phyloP scores from a whole-genome alignment of 2,888 invertebrate species.

The Rhaphigaster nebulosa region DNA sequence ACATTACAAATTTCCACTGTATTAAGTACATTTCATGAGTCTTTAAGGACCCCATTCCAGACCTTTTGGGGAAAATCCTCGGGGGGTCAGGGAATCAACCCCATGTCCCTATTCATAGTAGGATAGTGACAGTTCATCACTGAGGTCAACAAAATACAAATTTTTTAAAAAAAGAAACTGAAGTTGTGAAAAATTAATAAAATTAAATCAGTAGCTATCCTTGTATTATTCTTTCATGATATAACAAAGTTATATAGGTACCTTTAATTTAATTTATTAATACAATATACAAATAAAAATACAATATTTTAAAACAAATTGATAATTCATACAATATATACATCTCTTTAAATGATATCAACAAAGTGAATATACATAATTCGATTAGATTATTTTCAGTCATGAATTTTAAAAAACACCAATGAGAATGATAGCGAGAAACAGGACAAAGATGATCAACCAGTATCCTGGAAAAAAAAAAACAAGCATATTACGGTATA shows the following conservation, averaged over 20 bases:
- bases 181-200: background rate
- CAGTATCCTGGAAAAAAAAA: slow-evolving; percentile 74
- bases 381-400: background rate
- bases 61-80: too few species aligned
- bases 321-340: slow-evolving; percentile 22
- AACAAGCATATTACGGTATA: background rate
- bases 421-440: slow-evolving; percentile 74
- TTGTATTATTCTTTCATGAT: slow-evolving; percentile 9
- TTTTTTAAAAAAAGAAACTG: background rate
- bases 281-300: slow-evolving; percentile 45
- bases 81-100: too few species aligned
- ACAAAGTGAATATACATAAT: slow-evolving; percentile 20
- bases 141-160: background rate
- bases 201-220: background rate
- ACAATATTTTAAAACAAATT: background rate
- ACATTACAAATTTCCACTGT: too few species aligned
- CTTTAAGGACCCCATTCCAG: too few species aligned
- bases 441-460: slow-evolving; percentile 78
- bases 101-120: background rate
- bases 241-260: slow-evolving; percentile 1
- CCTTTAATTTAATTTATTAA: background rate
- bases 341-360: background rate
- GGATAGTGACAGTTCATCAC: background rate
- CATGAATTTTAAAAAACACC: slow-evolving; percentile 29
- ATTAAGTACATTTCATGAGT: too few species aligned